Conservation (phyloP, 2,888 invertebrate species). For the Syritta pipiens region DNA sequence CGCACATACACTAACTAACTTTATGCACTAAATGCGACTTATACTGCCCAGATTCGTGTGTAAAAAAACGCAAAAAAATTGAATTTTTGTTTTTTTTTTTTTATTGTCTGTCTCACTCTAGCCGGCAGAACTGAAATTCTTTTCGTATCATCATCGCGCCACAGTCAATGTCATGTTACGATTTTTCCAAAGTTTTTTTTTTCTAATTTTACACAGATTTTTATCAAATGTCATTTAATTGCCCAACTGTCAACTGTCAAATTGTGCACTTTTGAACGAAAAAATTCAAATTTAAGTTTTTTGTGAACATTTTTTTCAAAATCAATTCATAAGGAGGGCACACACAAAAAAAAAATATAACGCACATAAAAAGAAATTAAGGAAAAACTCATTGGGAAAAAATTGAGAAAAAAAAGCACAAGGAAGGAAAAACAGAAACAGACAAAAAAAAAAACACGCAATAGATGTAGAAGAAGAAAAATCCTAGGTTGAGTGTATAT, state of each 20-base stretch:
- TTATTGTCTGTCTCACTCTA: slow-evolving; percentile 35
- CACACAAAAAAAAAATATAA: neutral
- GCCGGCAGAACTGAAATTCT: slow-evolving; percentile 13
- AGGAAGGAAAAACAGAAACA: neutral
- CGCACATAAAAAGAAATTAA: slow-evolving; percentile 1
- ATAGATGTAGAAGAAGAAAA: slow-evolving; percentile 53
- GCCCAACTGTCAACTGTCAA: slow-evolving; percentile 24
- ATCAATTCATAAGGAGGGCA: neutral
- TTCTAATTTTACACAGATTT: neutral
- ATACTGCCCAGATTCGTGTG: slow-evolving; percentile 34
- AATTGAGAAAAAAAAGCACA: slow-evolving; percentile 14
- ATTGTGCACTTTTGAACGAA: neutral
- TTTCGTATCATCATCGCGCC: slow-evolving; percentile 50
- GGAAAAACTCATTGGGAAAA: too few species aligned
- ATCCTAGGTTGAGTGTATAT: slow-evolving; percentile 66
- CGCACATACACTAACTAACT: slow-evolving; percentile 43
- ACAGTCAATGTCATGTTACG: slow-evolving; percentile 58
- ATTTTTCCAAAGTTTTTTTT: neutral
- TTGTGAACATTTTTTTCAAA: too few species aligned
- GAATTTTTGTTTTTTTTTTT: slow-evolving; percentile 1
- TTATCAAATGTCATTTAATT: slow-evolving; percentile 2
- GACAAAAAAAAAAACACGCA: slow-evolving; percentile 42
- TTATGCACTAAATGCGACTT: slow-evolving; percentile 46
- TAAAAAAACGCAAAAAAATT: too few species aligned
- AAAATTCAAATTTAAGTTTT: slow-evolving; percentile 7